These are phyloP conservation scores for Pholis gunnellus DNA, from an alignment of 2,113 vertebrate genomes.

Conservation along the genomic window DNA sequence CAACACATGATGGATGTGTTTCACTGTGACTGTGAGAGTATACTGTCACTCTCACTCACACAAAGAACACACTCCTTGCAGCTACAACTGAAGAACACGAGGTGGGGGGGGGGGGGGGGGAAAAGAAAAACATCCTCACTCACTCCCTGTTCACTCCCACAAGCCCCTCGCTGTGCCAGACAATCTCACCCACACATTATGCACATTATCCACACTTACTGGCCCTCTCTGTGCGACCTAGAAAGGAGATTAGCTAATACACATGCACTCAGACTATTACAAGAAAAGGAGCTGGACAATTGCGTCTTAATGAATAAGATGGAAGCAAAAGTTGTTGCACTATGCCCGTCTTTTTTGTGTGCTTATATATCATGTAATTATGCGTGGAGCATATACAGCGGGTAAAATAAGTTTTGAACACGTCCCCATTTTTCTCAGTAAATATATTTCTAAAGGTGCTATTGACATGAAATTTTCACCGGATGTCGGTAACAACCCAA, in stretches of 20 bases:
- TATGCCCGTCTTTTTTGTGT: too few relatives aligned
- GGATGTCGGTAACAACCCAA: too few relatives aligned
- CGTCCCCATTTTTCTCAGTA: too few relatives aligned
- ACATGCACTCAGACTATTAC: slow-evolving; percentile 16
- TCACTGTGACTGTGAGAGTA: neutral
- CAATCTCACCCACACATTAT: slow-evolving; percentile 20
- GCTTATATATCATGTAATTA: neutral
- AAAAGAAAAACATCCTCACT: neutral
- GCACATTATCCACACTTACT: slow-evolving; percentile 14
- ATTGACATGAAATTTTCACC: too few relatives aligned
- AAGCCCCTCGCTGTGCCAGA: neutral
- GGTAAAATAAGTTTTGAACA: too few relatives aligned
- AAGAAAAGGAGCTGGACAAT: neutral
- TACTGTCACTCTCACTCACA: neutral
- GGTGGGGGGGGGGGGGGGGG: too few relatives aligned
- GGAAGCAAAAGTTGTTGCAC: neutral
- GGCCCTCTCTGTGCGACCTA: slow-evolving; percentile 14
- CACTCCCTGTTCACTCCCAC: neutral
- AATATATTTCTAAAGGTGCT: too few relatives aligned
- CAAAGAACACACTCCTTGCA: neutral
- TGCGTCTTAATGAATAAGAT: slow-evolving; percentile 22
- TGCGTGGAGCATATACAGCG: too few relatives aligned
- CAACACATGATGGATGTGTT: too few relatives aligned
- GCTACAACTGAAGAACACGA: too few relatives aligned
- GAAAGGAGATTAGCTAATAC: slow-evolving; percentile 10